phyloP scores from a whole-genome alignment of 2,113 vertebrate genomes.

The Xerus inauris region DNA sequence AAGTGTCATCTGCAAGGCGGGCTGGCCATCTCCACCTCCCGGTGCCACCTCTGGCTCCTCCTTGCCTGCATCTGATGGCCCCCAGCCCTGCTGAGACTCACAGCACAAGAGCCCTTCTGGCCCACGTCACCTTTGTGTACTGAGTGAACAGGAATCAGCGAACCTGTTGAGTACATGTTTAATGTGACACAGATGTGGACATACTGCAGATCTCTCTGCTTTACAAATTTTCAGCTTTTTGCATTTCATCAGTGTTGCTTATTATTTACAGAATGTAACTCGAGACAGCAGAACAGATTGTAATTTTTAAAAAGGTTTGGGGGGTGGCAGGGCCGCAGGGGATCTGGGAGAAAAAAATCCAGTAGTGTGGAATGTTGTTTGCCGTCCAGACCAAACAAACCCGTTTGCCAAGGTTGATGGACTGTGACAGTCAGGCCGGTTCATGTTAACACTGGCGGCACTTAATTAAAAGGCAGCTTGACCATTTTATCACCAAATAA shows the following conservation, averaged over 20 bases:
- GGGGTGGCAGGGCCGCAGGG: conserved; percentile 61
- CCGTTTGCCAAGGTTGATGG: conserved; percentile 83
- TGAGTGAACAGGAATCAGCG: conserved; percentile 86
- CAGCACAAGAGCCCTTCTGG: conserved; percentile 82
- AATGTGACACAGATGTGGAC: conserved; percentile 89
- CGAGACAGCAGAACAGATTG: conserved; percentile 87
- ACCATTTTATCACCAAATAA: conserved; percentile 54
- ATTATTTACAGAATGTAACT: conserved; percentile 89
- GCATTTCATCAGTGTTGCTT: conserved; percentile 87
- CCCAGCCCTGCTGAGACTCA: conserved; percentile 76
- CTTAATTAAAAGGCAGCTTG: conserved; percentile 74
- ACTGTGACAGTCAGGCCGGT: conserved; percentile 72
- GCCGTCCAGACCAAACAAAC: conserved; percentile 88
- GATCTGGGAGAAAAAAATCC: conserved; percentile 75
- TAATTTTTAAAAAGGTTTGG: conserved; percentile 77
- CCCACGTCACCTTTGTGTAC: conserved; percentile 83
- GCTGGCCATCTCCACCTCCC: conserved; percentile 28
- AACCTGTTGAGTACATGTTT: conserved; percentile 85
- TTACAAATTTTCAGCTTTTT: conserved; percentile 86
- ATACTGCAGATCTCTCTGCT: conserved; percentile 79
- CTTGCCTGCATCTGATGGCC: conserved; percentile 74
- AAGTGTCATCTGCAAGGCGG: not conserved
- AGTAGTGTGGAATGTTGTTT: conserved; percentile 85
- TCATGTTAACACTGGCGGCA: conserved; percentile 67
- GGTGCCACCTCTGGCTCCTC: conserved; percentile 61